Base-by-base conservation (phyloP, 2,888 invertebrate genomes). In the Lasiommata megera region DNA sequence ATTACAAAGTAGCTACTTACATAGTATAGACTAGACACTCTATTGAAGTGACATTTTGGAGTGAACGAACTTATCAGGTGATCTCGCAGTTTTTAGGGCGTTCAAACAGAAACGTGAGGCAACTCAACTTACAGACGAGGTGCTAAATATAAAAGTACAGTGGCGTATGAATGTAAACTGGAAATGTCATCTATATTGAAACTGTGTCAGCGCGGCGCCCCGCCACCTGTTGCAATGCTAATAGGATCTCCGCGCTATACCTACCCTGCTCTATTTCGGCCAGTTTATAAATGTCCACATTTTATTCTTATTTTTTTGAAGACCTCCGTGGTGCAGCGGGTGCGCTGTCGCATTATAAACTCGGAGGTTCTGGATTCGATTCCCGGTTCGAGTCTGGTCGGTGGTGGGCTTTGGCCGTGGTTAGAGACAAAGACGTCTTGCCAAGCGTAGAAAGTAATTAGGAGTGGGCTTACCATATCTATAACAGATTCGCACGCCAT, bases 101-200 rank as follows among this genome's bases (percentile, higher is more conserved):
- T 23, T 23, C 23, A 23, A 23, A 23, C 23, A 3, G 23, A 23
- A 36, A 12, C 14, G 50, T 43, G 46, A 60, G 56, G 55, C 55
- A 36, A 40, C 31, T 44, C 48, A 58, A 59, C 58, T 50, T 36
- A 46, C 50, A 51, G 60, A 41, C 38, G 52, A 60, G 57, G 53
- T 50, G 63, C 58, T 67, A 65, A 67, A 60, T 61, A 50, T 56
- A 57, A 60, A 54, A 60, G 55, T 58, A 60, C 38, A 44, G 44
- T 47, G 41, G 43, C 56, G 41, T 51, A 56, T 54, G 54, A 54
- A 58, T 52, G 61, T 57, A 48, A 60, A 61, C 47, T 62, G 47
- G 43, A 60, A 59, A 60, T 60, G 60, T 61, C 54, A 63, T 56
- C 53, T 50, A 41, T 56, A 58, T 56, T 47, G 54, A 58, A 61